Conservation (phyloP, 1,140 invertebrate genomes). For the Augochlora pura region DNA sequence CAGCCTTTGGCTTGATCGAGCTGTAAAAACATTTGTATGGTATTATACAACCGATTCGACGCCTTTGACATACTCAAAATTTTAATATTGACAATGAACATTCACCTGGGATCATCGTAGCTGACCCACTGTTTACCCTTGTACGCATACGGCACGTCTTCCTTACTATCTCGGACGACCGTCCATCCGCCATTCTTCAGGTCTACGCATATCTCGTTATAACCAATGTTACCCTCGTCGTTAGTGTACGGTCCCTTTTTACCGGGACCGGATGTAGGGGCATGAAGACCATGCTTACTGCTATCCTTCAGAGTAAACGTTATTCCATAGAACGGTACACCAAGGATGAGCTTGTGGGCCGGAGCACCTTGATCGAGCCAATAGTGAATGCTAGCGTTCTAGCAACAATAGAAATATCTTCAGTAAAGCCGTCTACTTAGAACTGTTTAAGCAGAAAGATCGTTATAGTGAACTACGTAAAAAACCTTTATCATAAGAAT, state of each 20-base stretch:
- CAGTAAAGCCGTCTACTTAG: neutral
- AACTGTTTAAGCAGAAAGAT: no score
- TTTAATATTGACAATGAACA: constrained; percentile 5
- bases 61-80: neutral
- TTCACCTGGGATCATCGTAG: constrained; percentile 84
- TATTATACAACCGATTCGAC: neutral
- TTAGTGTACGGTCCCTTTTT: constrained; percentile 86
- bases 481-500: no score
- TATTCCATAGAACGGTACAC: constrained; percentile 84
- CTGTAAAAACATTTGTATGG: constrained; percentile 35
- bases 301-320: constrained; percentile 81
- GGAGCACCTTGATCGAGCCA: constrained; percentile 82
- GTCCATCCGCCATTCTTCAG: constrained; percentile 75
- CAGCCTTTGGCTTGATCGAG: constrained; percentile 81
- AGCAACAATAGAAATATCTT: neutral
- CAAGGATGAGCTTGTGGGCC: constrained; percentile 83
- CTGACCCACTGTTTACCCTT: constrained; percentile 86
- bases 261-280: constrained; percentile 81
- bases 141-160: constrained; percentile 84
- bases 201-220: constrained; percentile 85
- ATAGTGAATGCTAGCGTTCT: constrained; percentile 81
- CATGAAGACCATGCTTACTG: constrained; percentile 78
- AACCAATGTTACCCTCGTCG: constrained; percentile 86
- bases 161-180: constrained; percentile 79
- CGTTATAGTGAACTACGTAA: no score